Base-by-base conservation (phyloP, 35 echinoderm and acorn worm genomes). In the Chiridota heheva region DNA sequence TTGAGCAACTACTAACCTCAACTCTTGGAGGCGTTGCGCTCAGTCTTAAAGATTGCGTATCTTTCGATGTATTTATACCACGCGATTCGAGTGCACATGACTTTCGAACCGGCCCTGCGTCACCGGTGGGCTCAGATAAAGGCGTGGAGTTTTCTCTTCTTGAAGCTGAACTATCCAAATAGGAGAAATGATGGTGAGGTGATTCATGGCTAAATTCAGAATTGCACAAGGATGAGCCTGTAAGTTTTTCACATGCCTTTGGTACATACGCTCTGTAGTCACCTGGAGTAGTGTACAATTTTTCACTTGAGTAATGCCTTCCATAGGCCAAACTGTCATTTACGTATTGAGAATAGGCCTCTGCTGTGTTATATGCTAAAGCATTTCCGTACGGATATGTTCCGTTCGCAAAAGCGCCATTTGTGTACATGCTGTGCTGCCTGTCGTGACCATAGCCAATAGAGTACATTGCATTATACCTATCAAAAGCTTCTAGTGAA, bases 381-480 rank as follows among this genome's bases (percentile, higher is more conserved):
- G 90, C 81, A 72, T 87, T 86, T 61, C 82, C 62, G 89, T 98
- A 98, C 6, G 89, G 28, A 42, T 87, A 87, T 33, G 84, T 63
- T 42, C 84, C 55, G 34, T 75, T 77, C 61, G 72, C 53, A 60
- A 91, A 98, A 2, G 89, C 74, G 65, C 95, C 86, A 60, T 98
- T 89, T 34, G 88, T 42, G 69, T 98, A 98, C 56, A 98, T 69
- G 66, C 86, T 88, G 38, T 87, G 85, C 46, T 96, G 95, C 35
- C 86, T 83, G 25, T 86, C 85, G 42, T 90, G 76, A 38, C 85
- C 85, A 69, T 91, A 88, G 40, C 89, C 72, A 4, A 86, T 86
- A 17, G 92, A 86, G 65, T 89, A 96, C 82, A 96, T 90, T 5
- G 95, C 95, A 32, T 77, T 87, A 70, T 98, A 98, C 48, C 95